A percentile compares a stretch with the other conserved stretches of the same genome.
These are phyloP conservation scores for Melanocharis versteri DNA, from an alignment of 2,113 vertebrate genomes.

Conservation along the genomic window DNA sequence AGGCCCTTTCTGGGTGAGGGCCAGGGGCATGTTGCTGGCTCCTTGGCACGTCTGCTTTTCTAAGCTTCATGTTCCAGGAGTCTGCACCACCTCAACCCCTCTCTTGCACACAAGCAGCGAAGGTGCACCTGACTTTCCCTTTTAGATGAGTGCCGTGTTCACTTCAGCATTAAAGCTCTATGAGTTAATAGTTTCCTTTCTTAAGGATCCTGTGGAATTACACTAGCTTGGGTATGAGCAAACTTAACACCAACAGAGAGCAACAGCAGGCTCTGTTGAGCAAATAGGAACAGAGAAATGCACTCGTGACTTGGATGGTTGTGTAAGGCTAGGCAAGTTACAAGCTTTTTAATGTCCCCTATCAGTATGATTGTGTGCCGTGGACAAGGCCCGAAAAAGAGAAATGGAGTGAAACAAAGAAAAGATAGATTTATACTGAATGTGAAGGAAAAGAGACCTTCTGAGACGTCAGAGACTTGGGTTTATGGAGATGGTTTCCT, in stretches of 20 bases:
- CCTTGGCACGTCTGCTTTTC: not conserved
- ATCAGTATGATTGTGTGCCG: not conserved
- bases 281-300: not conserved
- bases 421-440: not conserved
- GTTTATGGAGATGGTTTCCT: not conserved
- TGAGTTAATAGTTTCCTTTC: not conserved
- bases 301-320: accelerated
- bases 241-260: not conserved
- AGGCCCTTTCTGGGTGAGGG: not conserved
- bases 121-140: not conserved
- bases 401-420: not conserved
- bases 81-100: not conserved
- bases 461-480: not conserved
- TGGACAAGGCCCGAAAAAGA: not conserved
- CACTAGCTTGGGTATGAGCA: not conserved
- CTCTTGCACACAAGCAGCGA: accelerated
- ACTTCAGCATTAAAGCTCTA: not conserved
- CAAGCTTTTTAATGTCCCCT: not conserved
- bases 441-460: not conserved
- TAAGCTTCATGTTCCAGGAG: not conserved
- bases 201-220: not conserved
- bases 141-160: not conserved
- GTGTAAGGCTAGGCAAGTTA: not conserved
- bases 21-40: not conserved
- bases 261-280: not conserved